These are phyloP conservation scores for Actinopyga echinites DNA, from an alignment of 53 echinoderm and acorn worm species.

Conservation along the genomic window DNA sequence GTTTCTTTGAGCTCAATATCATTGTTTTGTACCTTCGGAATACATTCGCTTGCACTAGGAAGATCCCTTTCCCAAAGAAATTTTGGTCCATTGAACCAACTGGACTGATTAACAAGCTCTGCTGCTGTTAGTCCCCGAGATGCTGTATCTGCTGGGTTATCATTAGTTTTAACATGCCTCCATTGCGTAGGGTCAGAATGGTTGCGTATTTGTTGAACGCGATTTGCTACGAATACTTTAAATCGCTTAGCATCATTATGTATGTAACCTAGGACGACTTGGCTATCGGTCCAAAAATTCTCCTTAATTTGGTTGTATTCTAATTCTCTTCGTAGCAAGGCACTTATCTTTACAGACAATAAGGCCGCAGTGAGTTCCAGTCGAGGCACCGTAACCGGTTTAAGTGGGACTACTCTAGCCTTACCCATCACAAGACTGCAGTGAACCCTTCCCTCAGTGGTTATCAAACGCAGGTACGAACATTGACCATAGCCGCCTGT, in stretches of 20 bases:
- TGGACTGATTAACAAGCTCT: not conserved
- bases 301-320: not conserved
- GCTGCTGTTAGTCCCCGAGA: not conserved
- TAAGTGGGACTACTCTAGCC: not conserved
- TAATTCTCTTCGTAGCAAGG: not conserved
- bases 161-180: conserved; percentile 25
- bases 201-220: conserved; percentile 23
- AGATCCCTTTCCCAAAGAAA: conserved; percentile 11
- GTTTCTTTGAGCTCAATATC: not conserved
- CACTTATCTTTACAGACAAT: not conserved
- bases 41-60: not conserved
- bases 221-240: conserved; percentile 33
- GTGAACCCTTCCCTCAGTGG: not conserved
- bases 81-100: conserved; percentile 7
- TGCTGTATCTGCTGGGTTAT: conserved; percentile 12
- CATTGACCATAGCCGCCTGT: too few relatives aligned
- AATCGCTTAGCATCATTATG: conserved; percentile 20
- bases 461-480: too few relatives aligned
- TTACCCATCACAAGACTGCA: not conserved
- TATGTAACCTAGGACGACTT: conserved; percentile 7
- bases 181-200: conserved; percentile 3
- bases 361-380: not conserved
- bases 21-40: not conserved
- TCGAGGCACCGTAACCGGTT: not conserved
- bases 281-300: not conserved